A percentile compares a stretch with the other conserved stretches of the same genome.
Conservation (phyloP, 2,797 vertebrate genomes). For the Phataginus tricuspis region DNA sequence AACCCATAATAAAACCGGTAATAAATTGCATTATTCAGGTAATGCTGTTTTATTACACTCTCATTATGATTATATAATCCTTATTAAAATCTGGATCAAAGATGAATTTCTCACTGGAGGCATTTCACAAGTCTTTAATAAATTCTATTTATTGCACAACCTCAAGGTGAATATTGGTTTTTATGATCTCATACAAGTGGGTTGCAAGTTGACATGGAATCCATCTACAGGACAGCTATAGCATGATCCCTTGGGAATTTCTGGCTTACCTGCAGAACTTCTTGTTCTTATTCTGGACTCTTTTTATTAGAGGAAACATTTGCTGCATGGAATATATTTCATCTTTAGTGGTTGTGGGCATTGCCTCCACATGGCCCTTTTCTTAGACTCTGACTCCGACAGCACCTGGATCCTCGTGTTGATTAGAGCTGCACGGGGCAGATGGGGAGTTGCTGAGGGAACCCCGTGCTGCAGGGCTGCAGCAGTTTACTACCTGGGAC, state of each 20-base stretch:
- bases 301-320: not conserved
- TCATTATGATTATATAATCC: slow-evolving; percentile 87
- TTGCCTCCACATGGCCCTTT: not conserved
- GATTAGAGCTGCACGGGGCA: fast-evolving
- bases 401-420: not conserved
- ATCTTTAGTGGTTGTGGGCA: not conserved
- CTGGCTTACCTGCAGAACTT: not conserved
- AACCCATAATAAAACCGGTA: slow-evolving; percentile 84
- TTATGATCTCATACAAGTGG: slow-evolving; percentile 78
- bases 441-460: fast-evolving
- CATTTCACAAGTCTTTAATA: slow-evolving; percentile 84
- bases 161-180: slow-evolving; percentile 80
- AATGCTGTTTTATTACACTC: slow-evolving; percentile 86
- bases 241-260: not conserved
- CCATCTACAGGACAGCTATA: not conserved
- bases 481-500: fast-evolving
- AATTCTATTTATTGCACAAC: slow-evolving; percentile 85
- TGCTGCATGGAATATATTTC: not conserved
- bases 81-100: slow-evolving; percentile 85
- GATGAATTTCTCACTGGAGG: slow-evolving; percentile 85
- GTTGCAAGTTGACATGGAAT: slow-evolving; percentile 55
- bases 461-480: fast-evolving
- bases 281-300: not conserved
- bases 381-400: not conserved
- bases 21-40: slow-evolving; percentile 87